phyloP scores from a whole-genome alignment of 2,797 vertebrate species.

The Ataeniobius toweri region DNA sequence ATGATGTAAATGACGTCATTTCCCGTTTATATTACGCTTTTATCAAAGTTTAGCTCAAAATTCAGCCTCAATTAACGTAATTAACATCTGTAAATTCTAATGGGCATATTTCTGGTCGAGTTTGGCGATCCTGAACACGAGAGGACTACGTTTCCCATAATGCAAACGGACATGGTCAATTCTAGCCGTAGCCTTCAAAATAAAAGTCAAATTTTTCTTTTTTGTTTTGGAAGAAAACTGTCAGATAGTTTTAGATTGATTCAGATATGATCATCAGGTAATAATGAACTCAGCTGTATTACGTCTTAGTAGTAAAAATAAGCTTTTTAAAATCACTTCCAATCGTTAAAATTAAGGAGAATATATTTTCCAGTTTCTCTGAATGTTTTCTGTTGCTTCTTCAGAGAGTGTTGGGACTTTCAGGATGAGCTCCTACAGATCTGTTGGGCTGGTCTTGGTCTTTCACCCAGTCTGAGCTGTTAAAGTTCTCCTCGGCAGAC shows the following conservation, averaged over 20 bases:
- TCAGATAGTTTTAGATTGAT: background rate
- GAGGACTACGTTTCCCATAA: slow-evolving; percentile 8
- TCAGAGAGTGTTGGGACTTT: too few species aligned
- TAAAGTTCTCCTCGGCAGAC: too few species aligned
- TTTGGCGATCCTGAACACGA: background rate
- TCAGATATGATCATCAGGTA: background rate
- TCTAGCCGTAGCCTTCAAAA: background rate
- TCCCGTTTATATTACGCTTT: background rate
- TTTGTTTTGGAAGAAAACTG: background rate
- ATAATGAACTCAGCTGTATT: too few species aligned
- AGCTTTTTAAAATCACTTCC: too few species aligned
- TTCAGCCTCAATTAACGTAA: background rate
- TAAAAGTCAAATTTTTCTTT: background rate
- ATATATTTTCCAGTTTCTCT: too few species aligned
- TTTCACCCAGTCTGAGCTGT: too few species aligned
- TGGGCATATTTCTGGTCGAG: background rate
- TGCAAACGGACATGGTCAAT: background rate
- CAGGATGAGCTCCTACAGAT: too few species aligned
- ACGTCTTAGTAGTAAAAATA: too few species aligned
- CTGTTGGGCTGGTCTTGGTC: too few species aligned
- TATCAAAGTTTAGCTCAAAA: background rate
- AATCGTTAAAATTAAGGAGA: too few species aligned
- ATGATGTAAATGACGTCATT: background rate
- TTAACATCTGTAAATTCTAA: background rate
- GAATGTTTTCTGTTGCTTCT: too few species aligned